Conservation (phyloP, 2,113 vertebrate genomes). For the Callopanchax toddi region DNA sequence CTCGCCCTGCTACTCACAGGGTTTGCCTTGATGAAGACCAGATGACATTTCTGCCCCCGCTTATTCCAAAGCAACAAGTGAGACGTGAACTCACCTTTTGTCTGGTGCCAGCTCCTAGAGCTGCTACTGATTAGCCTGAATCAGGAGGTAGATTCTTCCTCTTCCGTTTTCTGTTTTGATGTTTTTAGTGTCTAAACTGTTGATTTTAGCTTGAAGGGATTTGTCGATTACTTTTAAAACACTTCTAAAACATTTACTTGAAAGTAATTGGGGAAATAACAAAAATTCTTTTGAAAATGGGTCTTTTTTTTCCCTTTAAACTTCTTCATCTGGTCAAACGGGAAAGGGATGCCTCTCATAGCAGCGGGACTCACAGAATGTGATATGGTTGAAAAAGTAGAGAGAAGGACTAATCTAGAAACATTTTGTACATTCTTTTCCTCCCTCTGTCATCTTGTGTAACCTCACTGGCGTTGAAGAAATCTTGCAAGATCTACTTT, state of each 20-base stretch:
- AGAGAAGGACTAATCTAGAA: constrained; percentile 19
- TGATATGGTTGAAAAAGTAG: constrained; percentile 21
- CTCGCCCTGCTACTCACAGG: constrained; percentile 35
- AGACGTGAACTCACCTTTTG: constrained; percentile 63
- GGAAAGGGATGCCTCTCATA: constrained; percentile 35
- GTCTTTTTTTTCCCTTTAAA: background rate
- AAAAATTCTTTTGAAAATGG: background rate
- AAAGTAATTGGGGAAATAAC: background rate
- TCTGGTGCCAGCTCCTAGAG: constrained; percentile 37
- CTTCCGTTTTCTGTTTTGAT: constrained; percentile 8
- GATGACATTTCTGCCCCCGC: constrained; percentile 53
- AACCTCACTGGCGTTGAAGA: constrained; percentile 19
- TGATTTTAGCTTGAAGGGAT: background rate
- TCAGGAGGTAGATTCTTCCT: constrained; percentile 10
- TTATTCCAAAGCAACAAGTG: constrained; percentile 38
- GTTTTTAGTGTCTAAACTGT: background rate
- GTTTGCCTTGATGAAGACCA: constrained; percentile 63
- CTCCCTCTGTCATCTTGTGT: constrained; percentile 25
- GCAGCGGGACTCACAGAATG: constrained; percentile 23
- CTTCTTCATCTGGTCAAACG: constrained; percentile 9
- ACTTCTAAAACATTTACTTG: background rate
- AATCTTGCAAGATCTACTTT: constrained; percentile 1
- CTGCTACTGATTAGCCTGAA: constrained; percentile 40
- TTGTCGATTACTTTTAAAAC: background rate
- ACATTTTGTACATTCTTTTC: constrained; percentile 50